Base-by-base conservation (phyloP, 2,888 invertebrate genomes). In the Xylocampa areola region DNA sequence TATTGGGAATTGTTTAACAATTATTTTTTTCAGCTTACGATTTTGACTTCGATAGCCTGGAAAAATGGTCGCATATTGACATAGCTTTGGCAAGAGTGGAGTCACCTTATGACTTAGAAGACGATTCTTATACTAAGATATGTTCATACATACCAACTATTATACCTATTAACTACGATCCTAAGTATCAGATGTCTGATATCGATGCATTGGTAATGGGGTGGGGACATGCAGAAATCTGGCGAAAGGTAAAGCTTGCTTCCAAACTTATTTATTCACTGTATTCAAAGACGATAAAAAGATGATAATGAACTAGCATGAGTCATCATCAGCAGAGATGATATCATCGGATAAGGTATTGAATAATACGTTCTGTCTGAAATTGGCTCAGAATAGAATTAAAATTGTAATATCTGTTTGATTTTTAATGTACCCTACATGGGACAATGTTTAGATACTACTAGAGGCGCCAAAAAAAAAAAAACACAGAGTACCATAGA, bases 11-110 rank as follows among this genome's bases (percentile, higher is more conserved):
- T 23, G 6, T 23, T 23, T 7, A 25, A 8, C 25, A 8, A 8
- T 8, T 5, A 4, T 25, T 25, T 8, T 32, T 43, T 43, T 32
- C 32, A 43, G 43, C 32, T 10, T 88, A 87, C 53, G 54, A 78
- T 2, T 70, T 87, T 4, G 64, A 73, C 14, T 82, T 74, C 40
- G 49, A 58, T 0, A 64, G 65, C 10, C 37, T 85, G 8, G 80
- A 80, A 8, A 68, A 76, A 17, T 89, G 89, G 89, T 66, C 84
- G 0, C 45, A 57, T 2, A 66, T 82, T 10, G 88, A 89, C 41
- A 84, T 89, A 50, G 88, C 83, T 0, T 45, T 86, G 1, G 81
- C 71, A 0, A 77, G 79, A 69, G 87, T 88, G 2, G 86, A 89
- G n/a, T 71, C 78, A 0, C 69, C 80, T 0, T 87, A 63, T 35